A percentile compares a stretch with the other conserved stretches of the same genome.
Evolutionary conservation across 2,113 vertebrate genomes (phyloP).

Genomic region (Argyrosomus japonicus): DNA sequence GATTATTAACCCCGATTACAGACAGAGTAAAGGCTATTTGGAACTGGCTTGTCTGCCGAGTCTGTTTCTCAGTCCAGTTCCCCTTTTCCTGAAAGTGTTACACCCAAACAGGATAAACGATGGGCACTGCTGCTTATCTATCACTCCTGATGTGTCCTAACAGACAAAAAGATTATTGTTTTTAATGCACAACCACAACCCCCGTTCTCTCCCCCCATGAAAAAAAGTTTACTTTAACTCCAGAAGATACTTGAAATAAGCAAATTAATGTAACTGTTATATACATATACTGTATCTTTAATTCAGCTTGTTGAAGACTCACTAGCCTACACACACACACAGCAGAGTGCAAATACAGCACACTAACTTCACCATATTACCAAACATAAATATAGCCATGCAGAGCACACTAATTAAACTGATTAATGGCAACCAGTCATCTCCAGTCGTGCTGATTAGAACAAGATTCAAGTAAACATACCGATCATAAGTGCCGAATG

Average conservation of each 20-base stretch:
- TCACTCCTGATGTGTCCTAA: not conserved
- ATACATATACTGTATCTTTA: not conserved
- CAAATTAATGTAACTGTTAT: not conserved
- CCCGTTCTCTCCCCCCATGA: not conserved
- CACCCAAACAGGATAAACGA: not conserved
- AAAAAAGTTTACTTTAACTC: not conserved
- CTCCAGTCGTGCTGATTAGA: not conserved
- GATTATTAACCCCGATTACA: not conserved
- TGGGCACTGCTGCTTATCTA: not conserved
- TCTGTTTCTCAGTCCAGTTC: not conserved
- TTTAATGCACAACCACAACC: not conserved
- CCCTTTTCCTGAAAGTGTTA: not conserved
- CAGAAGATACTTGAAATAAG: not conserved
- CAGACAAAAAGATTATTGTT: not conserved
- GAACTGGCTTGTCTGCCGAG: not conserved
- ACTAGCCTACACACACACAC: not conserved
- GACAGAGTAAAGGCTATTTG: not conserved
- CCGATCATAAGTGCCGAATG: not conserved
- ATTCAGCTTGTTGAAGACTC: not conserved
- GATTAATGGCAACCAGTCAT: conserved; percentile 32
- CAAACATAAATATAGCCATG: conserved; percentile 15
- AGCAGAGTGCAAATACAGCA: not conserved
- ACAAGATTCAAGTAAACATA: conserved; percentile 16
- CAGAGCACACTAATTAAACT: conserved; percentile 17
- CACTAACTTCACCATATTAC: conserved; percentile 17